Evolutionary conservation across 2,888 invertebrate genomes (phyloP), one percentile per base, ranked within the genome.

Genomic region (Nemapogon koenigi): DNA sequence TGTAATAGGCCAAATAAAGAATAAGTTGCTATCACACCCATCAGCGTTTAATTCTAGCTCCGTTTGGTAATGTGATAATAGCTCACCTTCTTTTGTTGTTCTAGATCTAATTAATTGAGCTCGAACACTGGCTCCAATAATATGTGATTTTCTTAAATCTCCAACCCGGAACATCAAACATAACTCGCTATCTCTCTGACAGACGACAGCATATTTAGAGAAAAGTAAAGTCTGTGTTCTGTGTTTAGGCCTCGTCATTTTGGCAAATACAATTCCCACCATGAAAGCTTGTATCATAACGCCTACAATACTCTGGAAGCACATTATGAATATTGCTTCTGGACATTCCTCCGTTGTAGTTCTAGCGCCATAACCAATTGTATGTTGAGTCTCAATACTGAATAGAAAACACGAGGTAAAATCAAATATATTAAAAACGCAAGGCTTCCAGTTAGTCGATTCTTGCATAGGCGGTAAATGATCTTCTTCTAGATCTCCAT

Each of bases 1-100:
- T 2, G 91, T 92, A 59, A 92, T 89, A 0, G 96, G 95, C 95
- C 95, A 96, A 49, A 95, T 92, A 59, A 96, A 89, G 73, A 96
- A 94, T 14, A 96, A 73, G 50, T 90, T 85, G 47, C 91, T 90
- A 48, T 88, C 86, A 52, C 91, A 90, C 41, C 89, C 89, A 57
- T 92, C 90, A 11, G 87, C 87, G 49, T 83, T 81, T 27, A 86
- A 64, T 43, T 78, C 72, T 44, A 91, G 70, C 62, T 91, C 91
- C 40, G 88, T 88, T 65, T 93, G 91, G 58, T 89, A 89, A 59
- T 91, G 89, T 7, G 88, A 87, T 45, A 94, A 65, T 31, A 88
- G 64, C 64, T 94, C 94, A 19, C 94, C 94, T 71, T 95, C 94
- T 59, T 89, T 87, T 6, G 94, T 94, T 37, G 88, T 87, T 52